phyloP scores from a whole-genome alignment of 2,113 vertebrate species.

The Nyctereutes procyonoides region DNA sequence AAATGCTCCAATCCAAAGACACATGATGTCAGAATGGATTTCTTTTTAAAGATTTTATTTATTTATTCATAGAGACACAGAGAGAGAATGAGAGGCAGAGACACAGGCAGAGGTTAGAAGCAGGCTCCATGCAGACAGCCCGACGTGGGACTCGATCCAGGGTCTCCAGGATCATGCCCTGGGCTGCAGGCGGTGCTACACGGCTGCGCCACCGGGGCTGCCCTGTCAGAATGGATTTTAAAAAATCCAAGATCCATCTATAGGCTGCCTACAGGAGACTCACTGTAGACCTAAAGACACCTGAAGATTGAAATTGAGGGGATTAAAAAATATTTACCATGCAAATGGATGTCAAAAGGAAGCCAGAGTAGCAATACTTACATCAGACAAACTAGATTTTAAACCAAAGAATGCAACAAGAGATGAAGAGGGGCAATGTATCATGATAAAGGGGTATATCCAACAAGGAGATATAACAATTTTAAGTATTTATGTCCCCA shows the following conservation, averaged over 20 bases:
- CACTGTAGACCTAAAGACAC: not conserved
- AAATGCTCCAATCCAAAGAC: not conserved
- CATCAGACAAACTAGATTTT: not conserved
- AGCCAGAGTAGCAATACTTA: not conserved
- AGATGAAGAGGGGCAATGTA: not conserved
- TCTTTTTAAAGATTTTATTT: too few species aligned
- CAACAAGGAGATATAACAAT: not conserved
- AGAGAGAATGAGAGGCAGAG: too few species aligned
- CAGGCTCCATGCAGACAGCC: too few species aligned
- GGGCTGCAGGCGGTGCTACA: too few species aligned
- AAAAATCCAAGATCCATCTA: not conserved
- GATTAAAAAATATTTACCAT: not conserved
- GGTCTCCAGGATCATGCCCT: too few species aligned
- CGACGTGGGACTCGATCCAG: too few species aligned
- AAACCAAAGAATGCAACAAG: not conserved
- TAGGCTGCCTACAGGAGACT: not conserved
- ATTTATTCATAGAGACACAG: too few species aligned
- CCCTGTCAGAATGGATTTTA: not conserved
- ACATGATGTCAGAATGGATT: not conserved
- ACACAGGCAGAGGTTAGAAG: too few species aligned
- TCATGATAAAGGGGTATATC: not conserved
- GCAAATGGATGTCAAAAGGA: not conserved
- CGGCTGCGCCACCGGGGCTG: too few species aligned
- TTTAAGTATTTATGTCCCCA: not conserved
- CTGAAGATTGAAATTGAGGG: not conserved